These are phyloP conservation scores for Caenorhabditis sinica DNA, from an alignment of 2,888 invertebrate genomes.

Conservation along the genomic window DNA sequence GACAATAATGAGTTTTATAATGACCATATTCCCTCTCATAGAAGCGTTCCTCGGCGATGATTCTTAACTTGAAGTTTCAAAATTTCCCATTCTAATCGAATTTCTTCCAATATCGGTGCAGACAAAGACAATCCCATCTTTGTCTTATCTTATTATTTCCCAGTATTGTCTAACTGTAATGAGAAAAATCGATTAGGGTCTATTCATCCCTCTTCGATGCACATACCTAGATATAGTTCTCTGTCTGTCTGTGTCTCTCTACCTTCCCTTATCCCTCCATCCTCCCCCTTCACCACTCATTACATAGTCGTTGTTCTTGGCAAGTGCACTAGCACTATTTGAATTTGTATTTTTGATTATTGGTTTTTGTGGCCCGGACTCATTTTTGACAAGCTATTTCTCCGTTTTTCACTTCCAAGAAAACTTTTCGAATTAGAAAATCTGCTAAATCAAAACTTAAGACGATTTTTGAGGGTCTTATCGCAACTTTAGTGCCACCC, in stretches of 20 bases:
- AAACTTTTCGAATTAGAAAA: background rate
- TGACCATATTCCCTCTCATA: background rate
- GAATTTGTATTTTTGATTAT: background rate
- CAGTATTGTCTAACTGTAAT: background rate
- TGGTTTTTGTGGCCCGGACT: background rate
- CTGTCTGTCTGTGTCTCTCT: slow-evolving; percentile 36
- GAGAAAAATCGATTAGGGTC: slow-evolving; percentile 1
- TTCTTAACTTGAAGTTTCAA: too few species aligned
- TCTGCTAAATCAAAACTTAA: background rate
- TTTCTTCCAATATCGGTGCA: too few species aligned
- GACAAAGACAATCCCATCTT: background rate
- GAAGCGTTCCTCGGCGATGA: too few species aligned
- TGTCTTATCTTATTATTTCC: background rate
- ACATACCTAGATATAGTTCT: slow-evolving; percentile 26
- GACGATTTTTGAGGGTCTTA: background rate
- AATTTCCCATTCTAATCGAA: too few species aligned
- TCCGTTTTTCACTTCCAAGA: background rate
- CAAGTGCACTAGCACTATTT: slow-evolving; percentile 31
- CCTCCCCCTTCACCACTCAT: background rate
- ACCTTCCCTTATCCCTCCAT: too few species aligned
- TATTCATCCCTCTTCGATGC: background rate
- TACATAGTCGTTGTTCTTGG: slow-evolving; percentile 36
- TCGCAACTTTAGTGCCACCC: background rate
- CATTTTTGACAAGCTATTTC: background rate
- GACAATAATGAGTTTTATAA: slow-evolving; percentile 41